phyloP scores from a whole-genome alignment of 2,797 vertebrate genomes.

The Micropoecilia bifurca region DNA sequence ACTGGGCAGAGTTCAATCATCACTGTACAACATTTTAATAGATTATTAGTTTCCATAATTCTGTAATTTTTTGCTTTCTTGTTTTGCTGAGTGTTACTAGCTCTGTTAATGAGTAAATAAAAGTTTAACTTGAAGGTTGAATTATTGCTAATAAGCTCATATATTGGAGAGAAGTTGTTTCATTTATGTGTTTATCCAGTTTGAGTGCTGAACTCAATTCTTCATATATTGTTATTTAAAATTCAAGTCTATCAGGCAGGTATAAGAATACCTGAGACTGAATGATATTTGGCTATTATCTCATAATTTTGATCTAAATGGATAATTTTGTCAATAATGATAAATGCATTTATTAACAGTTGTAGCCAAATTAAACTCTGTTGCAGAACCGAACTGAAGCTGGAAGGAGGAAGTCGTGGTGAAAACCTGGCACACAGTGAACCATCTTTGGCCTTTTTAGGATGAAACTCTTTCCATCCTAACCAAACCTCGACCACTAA shows the following conservation, averaged over 20 bases:
- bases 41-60: not conserved
- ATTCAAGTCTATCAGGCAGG: too few species aligned
- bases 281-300: not conserved
- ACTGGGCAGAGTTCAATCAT: not conserved
- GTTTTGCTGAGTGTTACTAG: not conserved
- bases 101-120: rapidly evolving
- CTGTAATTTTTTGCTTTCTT: not conserved
- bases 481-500: not conserved
- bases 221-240: not conserved
- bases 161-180: not conserved
- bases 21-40: not conserved
- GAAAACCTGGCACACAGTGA: not conserved
- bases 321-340: not conserved
- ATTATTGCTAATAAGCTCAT: not conserved
- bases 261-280: not conserved
- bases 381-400: not conserved
- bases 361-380: not conserved
- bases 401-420: not conserved
- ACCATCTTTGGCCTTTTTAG: not conserved
- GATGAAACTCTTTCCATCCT: not conserved
- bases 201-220: not conserved
- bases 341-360: not conserved
- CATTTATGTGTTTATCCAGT: not conserved
- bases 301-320: not conserved
- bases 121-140: not conserved